phyloP scores from a whole-genome alignment of 2,113 vertebrate genomes.

The Crotalus tigris region DNA sequence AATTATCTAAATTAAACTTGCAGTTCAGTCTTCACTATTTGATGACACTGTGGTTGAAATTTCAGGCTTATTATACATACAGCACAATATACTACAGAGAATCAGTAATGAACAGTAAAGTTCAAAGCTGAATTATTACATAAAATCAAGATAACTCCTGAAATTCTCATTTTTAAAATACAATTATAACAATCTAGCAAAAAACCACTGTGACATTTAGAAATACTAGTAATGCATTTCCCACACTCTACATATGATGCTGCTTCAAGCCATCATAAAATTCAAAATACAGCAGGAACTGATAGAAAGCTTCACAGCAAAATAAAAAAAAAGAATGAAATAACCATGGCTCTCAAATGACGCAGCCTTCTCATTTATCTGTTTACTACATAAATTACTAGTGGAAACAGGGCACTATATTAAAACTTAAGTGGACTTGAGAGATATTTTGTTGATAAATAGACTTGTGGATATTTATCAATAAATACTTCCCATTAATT shows the following conservation, averaged over 20 bases:
- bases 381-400: not conserved
- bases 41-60: conserved; percentile 69
- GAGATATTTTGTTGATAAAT: not conserved
- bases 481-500: too few relatives aligned
- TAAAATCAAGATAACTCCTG: conserved; percentile 55
- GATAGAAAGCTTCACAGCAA: not conserved
- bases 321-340: not conserved
- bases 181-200: conserved; percentile 19
- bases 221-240: conserved; percentile 5
- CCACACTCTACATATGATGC: not conserved
- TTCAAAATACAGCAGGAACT: conserved; percentile 4
- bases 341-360: not conserved
- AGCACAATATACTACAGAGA: conserved; percentile 45
- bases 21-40: conserved; percentile 66
- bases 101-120: conserved; percentile 52
- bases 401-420: not conserved
- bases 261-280: not conserved
- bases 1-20: conserved; percentile 65
- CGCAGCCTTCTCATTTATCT: not conserved
- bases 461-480: too few relatives aligned
- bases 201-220: conserved; percentile 28
- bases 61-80: conserved; percentile 64
- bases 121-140: conserved; percentile 41
- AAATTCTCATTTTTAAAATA: conserved; percentile 30
- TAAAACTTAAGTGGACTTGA: not conserved